Conservation (phyloP, 2,888 invertebrate genomes). For the Amblyjoppa proteus region DNA sequence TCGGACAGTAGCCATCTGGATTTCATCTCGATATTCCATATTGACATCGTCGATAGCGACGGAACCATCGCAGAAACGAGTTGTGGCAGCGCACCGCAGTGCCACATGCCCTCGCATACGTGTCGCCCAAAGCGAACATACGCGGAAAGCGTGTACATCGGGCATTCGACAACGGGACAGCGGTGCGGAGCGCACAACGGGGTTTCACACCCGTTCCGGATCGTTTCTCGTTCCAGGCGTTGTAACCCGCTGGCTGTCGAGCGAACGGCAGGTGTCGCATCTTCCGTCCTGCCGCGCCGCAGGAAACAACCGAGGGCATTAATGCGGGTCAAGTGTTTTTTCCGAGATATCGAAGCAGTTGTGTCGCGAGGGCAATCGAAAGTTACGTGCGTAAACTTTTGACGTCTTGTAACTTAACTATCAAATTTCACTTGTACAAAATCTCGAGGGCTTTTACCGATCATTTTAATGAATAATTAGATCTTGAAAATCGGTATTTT, state of each 20-base stretch:
- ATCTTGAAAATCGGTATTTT: too few species aligned
- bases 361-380: too few species aligned
- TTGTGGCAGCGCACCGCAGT: background rate
- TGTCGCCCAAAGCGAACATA: conserved; percentile 13
- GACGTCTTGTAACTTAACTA: too few species aligned
- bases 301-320: background rate
- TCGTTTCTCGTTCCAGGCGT: background rate
- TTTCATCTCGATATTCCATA: conserved; percentile 61
- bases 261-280: background rate
- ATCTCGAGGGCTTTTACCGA: too few species aligned
- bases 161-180: conserved; percentile 21
- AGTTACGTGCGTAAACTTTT: too few species aligned
- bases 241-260: background rate
- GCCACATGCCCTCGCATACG: conserved; percentile 14
- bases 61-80: conserved; percentile 39
- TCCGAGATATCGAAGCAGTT: too few species aligned
- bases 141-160: conserved; percentile 7
- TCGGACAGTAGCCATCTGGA: conserved; percentile 60
- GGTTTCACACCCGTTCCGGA: conserved; percentile 15
- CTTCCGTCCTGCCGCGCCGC: background rate
- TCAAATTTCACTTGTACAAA: too few species aligned
- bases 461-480: too few species aligned
- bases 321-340: background rate
- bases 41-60: conserved; percentile 49
- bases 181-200: conserved; percentile 23